phyloP scores from a whole-genome alignment of 1,140 invertebrate genomes.

The Zophobas morio region DNA sequence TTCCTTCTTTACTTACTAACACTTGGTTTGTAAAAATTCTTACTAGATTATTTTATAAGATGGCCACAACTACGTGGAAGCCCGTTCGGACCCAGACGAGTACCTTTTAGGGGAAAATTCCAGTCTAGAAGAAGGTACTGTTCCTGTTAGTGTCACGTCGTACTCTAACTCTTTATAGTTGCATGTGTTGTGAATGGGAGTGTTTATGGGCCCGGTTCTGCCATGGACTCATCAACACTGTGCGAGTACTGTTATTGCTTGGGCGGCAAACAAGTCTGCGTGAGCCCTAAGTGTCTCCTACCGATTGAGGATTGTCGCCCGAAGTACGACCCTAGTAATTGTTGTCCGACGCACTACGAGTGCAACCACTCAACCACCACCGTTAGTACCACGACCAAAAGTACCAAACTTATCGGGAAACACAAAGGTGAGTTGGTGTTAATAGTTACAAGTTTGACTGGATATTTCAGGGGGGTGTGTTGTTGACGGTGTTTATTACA shows the following conservation, averaged over 20 bases:
- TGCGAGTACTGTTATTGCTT: conserved; percentile 92
- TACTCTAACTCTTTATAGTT: conserved; percentile 64
- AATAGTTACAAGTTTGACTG: neutral
- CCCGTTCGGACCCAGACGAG: conserved; percentile 48
- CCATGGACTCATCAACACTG: conserved; percentile 82
- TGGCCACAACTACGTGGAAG: conserved; percentile 40
- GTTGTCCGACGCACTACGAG: conserved; percentile 88
- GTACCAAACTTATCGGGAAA: conserved; percentile 5
- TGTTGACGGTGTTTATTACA: conserved; percentile 74
- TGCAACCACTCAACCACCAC: conserved; percentile 71
- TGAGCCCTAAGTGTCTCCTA: conserved; percentile 86
- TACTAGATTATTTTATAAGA: conserved; percentile 1
- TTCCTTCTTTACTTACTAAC: too few relatives aligned
- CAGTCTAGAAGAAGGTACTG: conserved; percentile 17
- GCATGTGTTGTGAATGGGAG: conserved; percentile 83
- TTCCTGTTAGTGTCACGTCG: conserved; percentile 7
- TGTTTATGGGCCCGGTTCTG: conserved; percentile 86
- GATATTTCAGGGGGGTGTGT: conserved; percentile 73
- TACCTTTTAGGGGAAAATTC: conserved; percentile 2
- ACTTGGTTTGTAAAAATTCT: conserved; percentile 1
- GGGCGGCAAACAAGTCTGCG: conserved; percentile 81
- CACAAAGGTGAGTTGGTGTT: neutral
- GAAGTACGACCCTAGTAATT: conserved; percentile 79
- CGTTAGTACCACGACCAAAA: conserved; percentile 62
- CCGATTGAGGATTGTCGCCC: conserved; percentile 81